Percentiles rank a stretch among this genome's conserved stretches.
These are phyloP conservation scores for Crocidura indochinensis DNA, from an alignment of 2,797 vertebrate species.

Conservation along the genomic window DNA sequence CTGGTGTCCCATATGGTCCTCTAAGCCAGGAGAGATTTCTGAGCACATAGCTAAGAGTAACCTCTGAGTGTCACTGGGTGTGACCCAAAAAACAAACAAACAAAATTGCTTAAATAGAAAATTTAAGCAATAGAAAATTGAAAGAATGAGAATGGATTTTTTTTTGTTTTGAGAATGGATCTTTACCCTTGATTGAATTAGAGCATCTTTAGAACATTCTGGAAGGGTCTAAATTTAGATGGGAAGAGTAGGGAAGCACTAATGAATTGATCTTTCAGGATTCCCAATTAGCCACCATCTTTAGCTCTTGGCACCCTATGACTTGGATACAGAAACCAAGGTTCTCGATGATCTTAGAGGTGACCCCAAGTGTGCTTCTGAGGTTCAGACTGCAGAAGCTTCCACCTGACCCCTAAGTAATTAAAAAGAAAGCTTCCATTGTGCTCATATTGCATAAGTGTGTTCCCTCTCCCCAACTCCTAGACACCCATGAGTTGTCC, in stretches of 20 bases:
- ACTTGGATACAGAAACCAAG: background rate
- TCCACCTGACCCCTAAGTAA: no score
- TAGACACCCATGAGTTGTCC: accelerated
- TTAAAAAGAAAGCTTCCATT: no score
- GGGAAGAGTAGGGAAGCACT: background rate
- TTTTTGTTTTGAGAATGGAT: no score
- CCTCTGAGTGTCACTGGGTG: no score
- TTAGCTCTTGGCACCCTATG: background rate
- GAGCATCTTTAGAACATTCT: background rate
- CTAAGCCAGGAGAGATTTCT: no score
- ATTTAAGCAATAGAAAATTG: no score
- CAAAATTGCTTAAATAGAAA: no score
- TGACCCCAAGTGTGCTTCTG: background rate
- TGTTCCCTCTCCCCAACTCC: no score
- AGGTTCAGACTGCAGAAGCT: accelerated
- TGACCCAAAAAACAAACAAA: no score
- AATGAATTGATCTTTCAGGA: background rate
- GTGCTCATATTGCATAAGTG: background rate
- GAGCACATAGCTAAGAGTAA: no score
- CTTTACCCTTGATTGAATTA: background rate
- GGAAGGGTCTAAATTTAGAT: background rate
- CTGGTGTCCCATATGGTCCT: no score
- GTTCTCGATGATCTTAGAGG: background rate
- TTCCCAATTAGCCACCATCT: background rate
- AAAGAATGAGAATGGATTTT: no score